phyloP scores from a whole-genome alignment of 2,797 vertebrate species.

The Diplodus puntazzo region DNA sequence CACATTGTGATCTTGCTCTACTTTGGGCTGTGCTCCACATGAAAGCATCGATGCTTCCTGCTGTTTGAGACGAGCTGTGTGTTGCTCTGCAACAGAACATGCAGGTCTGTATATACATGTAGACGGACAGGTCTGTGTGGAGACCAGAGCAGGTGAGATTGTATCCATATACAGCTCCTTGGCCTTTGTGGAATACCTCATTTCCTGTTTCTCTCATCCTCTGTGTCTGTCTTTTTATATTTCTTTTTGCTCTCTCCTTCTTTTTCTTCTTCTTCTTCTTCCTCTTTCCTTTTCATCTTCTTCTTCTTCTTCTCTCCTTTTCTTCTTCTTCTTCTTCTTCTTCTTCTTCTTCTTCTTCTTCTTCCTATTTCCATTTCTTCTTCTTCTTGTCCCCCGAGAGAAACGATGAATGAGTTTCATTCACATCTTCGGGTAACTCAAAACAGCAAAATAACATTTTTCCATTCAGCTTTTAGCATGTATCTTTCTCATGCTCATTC shows the following conservation, averaged over 20 bases:
- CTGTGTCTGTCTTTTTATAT: conserved; percentile 19
- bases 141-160: conserved; percentile 74
- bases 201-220: conserved; percentile 28
- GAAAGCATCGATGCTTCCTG: conserved; percentile 80
- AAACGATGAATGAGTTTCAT: conserved; percentile 68
- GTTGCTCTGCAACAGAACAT: conserved; percentile 75
- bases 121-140: conserved; percentile 75
- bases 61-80: conserved; percentile 79
- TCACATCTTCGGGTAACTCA: conserved; percentile 66
- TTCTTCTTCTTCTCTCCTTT: not conserved
- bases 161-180: conserved; percentile 53
- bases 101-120: conserved; percentile 70
- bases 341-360: conserved; percentile 44
- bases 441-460: conserved; percentile 56
- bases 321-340: conserved; percentile 6
- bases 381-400: conserved; percentile 65
- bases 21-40: conserved; percentile 86
- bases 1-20: conserved; percentile 81
- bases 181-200: conserved; percentile 58
- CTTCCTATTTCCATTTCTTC: conserved; percentile 38
- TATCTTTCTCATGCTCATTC: conserved; percentile 5
- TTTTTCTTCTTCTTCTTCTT: not conserved
- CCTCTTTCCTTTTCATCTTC: conserved; percentile 47
- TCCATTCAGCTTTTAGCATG: conserved; percentile 50
- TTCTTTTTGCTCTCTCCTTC: not conserved